A percentile compares a stretch with the other conserved stretches of the same genome.
These are phyloP conservation scores for Agrypnia vestita DNA, from an alignment of 1,140 invertebrate genomes.

Conservation along the genomic window DNA sequence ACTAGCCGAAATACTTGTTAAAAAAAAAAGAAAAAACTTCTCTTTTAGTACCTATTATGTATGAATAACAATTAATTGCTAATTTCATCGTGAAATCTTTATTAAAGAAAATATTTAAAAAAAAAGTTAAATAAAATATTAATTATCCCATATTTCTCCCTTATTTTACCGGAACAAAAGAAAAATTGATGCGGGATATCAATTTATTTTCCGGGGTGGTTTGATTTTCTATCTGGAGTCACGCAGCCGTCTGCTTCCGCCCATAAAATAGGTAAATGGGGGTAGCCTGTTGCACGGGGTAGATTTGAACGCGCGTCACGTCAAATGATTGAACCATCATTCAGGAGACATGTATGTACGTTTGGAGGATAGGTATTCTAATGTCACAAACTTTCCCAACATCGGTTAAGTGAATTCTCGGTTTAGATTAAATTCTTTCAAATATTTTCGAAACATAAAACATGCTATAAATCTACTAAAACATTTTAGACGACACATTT, in stretches of 20 bases:
- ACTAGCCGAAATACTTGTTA: no score
- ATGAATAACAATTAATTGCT: no score
- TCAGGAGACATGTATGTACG: background rate
- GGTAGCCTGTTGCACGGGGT: conserved; percentile 24
- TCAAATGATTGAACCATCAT: conserved; percentile 38
- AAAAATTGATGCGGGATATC: background rate
- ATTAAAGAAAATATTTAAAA: no score
- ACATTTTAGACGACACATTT: no score
- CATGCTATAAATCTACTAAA: no score
- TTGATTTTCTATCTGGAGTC: background rate
- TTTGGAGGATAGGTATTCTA: conserved; percentile 17
- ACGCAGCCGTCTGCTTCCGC: background rate
- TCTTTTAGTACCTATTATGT: no score
- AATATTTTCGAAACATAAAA: no score
- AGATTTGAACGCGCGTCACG: conserved; percentile 8
- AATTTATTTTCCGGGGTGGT: conserved; percentile 12
- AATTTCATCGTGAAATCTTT: no score
- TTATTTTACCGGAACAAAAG: background rate
- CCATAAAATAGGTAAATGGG: conserved; percentile 33
- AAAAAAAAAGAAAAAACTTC: no score
- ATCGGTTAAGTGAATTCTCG: background rate
- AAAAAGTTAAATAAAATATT: background rate
- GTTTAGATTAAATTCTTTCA: no score
- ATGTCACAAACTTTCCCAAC: background rate
- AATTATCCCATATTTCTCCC: background rate